These are phyloP conservation scores for Lerema accius DNA, from an alignment of 1,140 invertebrate genomes.

Conservation along the genomic window DNA sequence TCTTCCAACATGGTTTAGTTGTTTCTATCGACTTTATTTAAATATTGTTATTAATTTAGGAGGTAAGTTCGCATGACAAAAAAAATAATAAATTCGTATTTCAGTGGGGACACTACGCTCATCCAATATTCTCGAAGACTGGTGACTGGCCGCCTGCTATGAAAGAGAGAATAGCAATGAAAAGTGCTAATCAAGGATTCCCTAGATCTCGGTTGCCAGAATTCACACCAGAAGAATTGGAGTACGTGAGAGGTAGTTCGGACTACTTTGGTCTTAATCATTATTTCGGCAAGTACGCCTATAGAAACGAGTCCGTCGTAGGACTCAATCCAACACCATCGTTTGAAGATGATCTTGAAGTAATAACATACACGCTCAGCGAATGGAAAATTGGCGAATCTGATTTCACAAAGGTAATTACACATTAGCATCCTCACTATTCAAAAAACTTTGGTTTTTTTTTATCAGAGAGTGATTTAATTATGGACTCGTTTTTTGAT, in stretches of 20 bases:
- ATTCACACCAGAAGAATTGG: conserved; percentile 59
- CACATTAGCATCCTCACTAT: too few relatives aligned
- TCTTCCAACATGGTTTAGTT: too few relatives aligned
- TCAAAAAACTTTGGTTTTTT: too few relatives aligned
- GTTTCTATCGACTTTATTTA: too few relatives aligned
- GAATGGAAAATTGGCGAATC: conserved; percentile 42
- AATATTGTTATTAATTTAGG: too few relatives aligned
- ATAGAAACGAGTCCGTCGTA: conserved; percentile 56
- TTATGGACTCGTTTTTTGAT: too few relatives aligned
- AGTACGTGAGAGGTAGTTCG: conserved; percentile 60
- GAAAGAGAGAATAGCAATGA: conserved; percentile 77
- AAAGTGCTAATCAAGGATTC: conserved; percentile 74
- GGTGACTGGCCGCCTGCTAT: conserved; percentile 84
- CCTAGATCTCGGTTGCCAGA: conserved; percentile 64
- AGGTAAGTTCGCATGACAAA: too few relatives aligned
- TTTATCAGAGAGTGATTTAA: too few relatives aligned
- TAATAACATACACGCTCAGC: conserved; percentile 27
- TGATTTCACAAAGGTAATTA: conserved; percentile 26
- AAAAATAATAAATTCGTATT: conserved; percentile 77
- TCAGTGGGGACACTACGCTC: conserved; percentile 51
- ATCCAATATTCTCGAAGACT: conserved; percentile 82
- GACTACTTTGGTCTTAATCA: conserved; percentile 85
- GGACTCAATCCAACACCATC: conserved; percentile 39
- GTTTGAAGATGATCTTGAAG: conserved; percentile 36
- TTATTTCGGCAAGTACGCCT: conserved; percentile 74